phyloP scores from a whole-genome alignment of 2,888 invertebrate genomes.

The Dicyrtomina minuta region DNA sequence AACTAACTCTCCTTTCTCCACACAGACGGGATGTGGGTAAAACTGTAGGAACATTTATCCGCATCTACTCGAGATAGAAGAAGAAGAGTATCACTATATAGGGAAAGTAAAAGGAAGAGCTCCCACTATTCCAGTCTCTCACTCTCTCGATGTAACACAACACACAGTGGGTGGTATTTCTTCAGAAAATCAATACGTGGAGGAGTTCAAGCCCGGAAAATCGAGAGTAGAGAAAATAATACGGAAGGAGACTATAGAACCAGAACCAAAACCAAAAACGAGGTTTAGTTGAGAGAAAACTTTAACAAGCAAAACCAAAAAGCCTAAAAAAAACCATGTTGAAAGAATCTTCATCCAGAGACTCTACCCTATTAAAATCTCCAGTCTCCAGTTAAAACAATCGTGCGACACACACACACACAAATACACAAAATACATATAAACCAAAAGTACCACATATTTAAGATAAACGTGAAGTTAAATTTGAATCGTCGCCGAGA shows the following conservation, averaged over 20 bases:
- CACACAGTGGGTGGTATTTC: constrained; percentile 47
- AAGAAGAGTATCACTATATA: no score
- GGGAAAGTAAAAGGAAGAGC: background rate
- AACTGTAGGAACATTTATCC: background rate
- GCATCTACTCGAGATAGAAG: constrained; percentile 5
- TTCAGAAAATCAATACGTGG: constrained; percentile 52
- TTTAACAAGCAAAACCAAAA: constrained; percentile 19
- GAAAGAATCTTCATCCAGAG: background rate
- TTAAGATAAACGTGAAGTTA: constrained; percentile 17
- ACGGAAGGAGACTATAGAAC: constrained; percentile 35
- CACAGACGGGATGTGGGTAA: background rate
- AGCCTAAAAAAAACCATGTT: no score
- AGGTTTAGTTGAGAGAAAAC: background rate
- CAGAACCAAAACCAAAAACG: constrained; percentile 28
- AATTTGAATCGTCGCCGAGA: constrained; percentile 8
- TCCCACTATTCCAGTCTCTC: no score
- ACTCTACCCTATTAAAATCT: constrained; percentile 5
- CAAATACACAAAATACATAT: background rate
- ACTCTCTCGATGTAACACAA: constrained; percentile 3
- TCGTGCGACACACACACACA: no score
- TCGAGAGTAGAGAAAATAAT: constrained; percentile 36
- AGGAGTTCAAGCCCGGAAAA: constrained; percentile 45
- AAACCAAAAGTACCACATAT: constrained; percentile 14
- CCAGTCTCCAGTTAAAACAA: constrained; percentile 15
- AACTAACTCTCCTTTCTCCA: background rate